phyloP scores from a whole-genome alignment of 2,797 vertebrate genomes.

The Delichon dasypus region DNA sequence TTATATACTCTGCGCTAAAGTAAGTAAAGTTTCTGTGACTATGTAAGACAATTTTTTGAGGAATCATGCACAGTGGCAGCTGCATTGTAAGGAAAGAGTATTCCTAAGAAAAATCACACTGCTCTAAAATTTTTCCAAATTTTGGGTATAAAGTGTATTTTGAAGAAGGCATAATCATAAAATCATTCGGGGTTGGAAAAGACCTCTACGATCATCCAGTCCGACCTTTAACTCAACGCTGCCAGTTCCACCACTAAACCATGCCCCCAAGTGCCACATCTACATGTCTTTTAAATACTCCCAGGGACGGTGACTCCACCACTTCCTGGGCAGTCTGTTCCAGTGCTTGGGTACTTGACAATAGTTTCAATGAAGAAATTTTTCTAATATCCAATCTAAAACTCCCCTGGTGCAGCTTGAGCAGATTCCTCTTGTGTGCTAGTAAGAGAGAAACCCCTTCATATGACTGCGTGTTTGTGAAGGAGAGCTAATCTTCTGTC shows the following conservation, averaged over 20 bases:
- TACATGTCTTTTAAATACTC: not conserved
- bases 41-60: not conserved
- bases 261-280: not conserved
- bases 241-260: not conserved
- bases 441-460: not conserved
- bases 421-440: not conserved
- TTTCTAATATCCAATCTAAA: not conserved
- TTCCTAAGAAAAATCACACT: not conserved
- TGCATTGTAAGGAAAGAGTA: not conserved
- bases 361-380: not conserved
- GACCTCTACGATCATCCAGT: not conserved
- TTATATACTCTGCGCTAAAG: slow-evolving; percentile 96
- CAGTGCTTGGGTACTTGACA: not conserved
- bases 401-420: not conserved
- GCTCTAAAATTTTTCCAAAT: not conserved
- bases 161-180: not conserved
- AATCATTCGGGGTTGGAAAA: not conserved
- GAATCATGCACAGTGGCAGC: not conserved
- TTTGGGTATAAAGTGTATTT: not conserved
- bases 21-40: slow-evolving; percentile 74
- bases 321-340: not conserved
- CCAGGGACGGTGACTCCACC: fast-evolving
- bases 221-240: not conserved
- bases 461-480: not conserved
- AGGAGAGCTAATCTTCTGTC: not conserved